phyloP scores from a whole-genome alignment of 2,113 vertebrate species.

The Balaeniceps rex region DNA sequence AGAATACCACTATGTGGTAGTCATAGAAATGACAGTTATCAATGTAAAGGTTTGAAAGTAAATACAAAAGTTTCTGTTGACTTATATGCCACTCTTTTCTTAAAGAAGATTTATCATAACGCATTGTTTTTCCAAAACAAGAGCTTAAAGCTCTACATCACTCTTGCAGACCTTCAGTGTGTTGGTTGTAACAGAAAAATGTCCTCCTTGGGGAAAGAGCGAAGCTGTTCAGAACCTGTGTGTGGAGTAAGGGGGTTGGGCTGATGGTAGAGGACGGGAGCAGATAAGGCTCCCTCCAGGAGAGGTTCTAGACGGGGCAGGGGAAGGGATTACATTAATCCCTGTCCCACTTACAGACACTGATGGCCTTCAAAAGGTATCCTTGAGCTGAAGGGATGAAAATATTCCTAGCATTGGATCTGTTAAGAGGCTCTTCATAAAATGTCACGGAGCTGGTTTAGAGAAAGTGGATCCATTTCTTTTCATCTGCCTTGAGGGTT shows the following conservation, averaged over 20 bases:
- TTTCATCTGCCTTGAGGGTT: slow-evolving; percentile 75
- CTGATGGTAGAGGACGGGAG: slow-evolving; percentile 10
- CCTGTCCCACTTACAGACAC: slow-evolving; percentile 44
- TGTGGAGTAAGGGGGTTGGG: neutral
- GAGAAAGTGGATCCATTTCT: slow-evolving; percentile 79
- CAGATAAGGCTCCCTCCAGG: slow-evolving; percentile 67
- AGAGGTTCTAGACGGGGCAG: slow-evolving; percentile 44
- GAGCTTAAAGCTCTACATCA: neutral
- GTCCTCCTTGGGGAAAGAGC: neutral
- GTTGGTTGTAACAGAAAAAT: neutral
- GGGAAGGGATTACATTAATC: slow-evolving; percentile 68
- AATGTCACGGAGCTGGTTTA: slow-evolving; percentile 69
- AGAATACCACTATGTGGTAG: neutral
- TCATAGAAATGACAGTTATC: slow-evolving; percentile 34
- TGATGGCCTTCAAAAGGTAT: slow-evolving; percentile 76
- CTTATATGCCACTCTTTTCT: neutral
- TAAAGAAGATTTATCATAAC: neutral
- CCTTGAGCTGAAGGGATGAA: slow-evolving; percentile 76
- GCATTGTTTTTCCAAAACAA: neutral
- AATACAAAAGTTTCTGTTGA: slow-evolving; percentile 31
- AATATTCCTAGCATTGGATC: slow-evolving; percentile 71
- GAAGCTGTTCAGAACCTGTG: neutral
- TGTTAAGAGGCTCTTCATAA: slow-evolving; percentile 80
- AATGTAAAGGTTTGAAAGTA: slow-evolving; percentile 2
- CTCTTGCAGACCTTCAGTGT: neutral